phyloP scores from a whole-genome alignment of 2,797 vertebrate genomes.

The Myotis vivesi region DNA sequence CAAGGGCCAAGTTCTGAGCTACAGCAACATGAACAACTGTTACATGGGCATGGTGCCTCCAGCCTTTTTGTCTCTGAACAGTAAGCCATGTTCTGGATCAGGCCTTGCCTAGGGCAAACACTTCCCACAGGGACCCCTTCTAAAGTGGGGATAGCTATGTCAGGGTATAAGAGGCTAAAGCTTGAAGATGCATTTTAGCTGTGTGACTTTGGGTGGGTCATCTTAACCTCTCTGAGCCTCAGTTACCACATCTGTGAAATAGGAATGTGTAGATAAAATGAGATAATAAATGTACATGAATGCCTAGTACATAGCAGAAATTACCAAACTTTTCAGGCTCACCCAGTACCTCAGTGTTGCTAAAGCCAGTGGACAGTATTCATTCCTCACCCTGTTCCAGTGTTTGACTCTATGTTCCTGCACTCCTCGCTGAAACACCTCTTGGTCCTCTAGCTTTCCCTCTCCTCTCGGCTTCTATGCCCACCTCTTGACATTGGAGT shows the following conservation, averaged over 20 bases:
- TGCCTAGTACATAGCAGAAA: not conserved
- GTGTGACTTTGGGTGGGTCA: not conserved
- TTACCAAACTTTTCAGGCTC: not conserved
- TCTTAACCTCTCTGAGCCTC: not conserved
- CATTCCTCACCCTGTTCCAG: not conserved
- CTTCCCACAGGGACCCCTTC: not conserved
- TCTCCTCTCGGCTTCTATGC: not conserved
- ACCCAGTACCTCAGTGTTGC: not conserved
- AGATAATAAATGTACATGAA: not conserved
- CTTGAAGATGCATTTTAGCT: not conserved
- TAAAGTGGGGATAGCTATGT: not conserved
- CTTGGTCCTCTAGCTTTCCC: not conserved
- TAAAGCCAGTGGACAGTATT: not conserved
- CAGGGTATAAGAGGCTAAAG: not conserved
- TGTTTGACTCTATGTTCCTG: accelerated
- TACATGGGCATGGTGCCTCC: not conserved
- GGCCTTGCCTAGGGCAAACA: not conserved
- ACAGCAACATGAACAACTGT: not conserved
- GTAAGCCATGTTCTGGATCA: not conserved
- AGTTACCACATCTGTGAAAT: not conserved
- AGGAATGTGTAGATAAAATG: not conserved
- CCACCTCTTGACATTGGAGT: accelerated
- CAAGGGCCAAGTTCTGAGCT: conserved; percentile 37
- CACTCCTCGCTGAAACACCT: not conserved
- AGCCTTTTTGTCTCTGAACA: not conserved